phyloP scores from a whole-genome alignment of 1,140 invertebrate genomes.

The Maconellicoccus hirsutus region DNA sequence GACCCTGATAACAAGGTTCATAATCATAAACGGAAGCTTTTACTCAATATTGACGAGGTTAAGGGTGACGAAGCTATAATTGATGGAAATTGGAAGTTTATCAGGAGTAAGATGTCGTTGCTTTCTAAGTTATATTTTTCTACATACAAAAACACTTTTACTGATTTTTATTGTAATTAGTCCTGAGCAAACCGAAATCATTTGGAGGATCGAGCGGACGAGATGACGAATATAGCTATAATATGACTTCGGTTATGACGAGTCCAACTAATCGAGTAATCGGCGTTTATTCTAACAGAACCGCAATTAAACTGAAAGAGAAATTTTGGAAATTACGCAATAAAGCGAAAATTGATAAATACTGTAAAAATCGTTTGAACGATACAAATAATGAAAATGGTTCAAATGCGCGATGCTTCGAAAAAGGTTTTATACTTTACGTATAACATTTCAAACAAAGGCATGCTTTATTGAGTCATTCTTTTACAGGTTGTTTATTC shows the following conservation, averaged over 20 bases:
- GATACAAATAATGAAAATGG: background rate
- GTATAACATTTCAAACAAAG: too few relatives aligned
- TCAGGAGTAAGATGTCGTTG: slow-evolving; percentile 26
- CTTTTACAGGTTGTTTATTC: slow-evolving; percentile 47
- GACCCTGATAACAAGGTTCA: slow-evolving; percentile 34
- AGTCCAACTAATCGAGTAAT: background rate
- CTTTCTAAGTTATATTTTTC: too few relatives aligned
- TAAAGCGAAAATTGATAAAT: background rate
- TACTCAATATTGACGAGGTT: slow-evolving; percentile 63
- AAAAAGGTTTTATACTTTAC: background rate
- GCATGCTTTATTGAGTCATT: background rate
- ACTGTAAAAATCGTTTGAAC: background rate
- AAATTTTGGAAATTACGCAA: background rate
- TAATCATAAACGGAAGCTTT: slow-evolving; percentile 45
- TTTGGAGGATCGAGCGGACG: background rate
- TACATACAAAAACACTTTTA: background rate
- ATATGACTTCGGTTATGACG: background rate
- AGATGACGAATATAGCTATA: background rate
- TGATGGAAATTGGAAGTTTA: slow-evolving; percentile 27
- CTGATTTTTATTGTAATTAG: background rate
- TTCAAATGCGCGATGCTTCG: background rate
- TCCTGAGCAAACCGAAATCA: background rate
- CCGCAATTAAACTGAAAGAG: background rate
- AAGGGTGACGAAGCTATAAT: slow-evolving; percentile 30
- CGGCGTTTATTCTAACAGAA: background rate